These are phyloP conservation scores for Caiman crocodilus DNA, from an alignment of 2,797 vertebrate species.

Conservation along the genomic window DNA sequence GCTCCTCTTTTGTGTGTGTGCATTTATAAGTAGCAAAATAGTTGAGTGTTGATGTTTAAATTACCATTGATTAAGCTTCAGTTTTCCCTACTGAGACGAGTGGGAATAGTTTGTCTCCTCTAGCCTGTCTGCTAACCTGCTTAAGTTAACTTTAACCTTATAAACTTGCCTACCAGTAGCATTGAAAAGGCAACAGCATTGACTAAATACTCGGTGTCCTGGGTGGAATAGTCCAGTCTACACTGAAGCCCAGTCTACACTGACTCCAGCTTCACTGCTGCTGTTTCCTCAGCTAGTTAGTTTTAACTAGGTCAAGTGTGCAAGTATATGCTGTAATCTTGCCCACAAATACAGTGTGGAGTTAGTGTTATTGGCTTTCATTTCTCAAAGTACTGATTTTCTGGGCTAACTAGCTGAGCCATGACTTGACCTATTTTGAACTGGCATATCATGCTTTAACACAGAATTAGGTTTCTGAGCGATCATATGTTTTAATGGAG, in stretches of 20 bases:
- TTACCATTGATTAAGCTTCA: slow-evolving; percentile 42
- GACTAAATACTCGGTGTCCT: no score
- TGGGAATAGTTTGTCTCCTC: slow-evolving; percentile 30
- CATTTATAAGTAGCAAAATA: background rate
- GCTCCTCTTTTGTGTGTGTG: background rate
- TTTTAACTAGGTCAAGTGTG: no score
- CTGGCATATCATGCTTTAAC: no score
- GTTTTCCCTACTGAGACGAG: slow-evolving; percentile 35
- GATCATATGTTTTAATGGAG: accelerated
- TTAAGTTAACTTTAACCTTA: background rate
- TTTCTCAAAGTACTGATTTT: background rate
- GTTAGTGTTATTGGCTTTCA: background rate
- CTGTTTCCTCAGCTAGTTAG: no score
- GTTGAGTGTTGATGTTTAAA: slow-evolving; percentile 20
- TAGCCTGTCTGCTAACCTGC: background rate
- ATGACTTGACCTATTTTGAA: background rate
- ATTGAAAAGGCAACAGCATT: background rate
- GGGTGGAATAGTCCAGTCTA: no score
- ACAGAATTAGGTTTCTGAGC: no score
- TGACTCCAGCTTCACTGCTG: no score
- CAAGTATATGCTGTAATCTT: no score
- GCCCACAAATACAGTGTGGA: no score
- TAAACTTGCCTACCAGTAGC: background rate
- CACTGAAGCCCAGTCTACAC: no score
- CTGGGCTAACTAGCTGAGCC: background rate